These are phyloP conservation scores for Lypha dubia DNA, from an alignment of 2,888 invertebrate species.

Conservation along the genomic window DNA sequence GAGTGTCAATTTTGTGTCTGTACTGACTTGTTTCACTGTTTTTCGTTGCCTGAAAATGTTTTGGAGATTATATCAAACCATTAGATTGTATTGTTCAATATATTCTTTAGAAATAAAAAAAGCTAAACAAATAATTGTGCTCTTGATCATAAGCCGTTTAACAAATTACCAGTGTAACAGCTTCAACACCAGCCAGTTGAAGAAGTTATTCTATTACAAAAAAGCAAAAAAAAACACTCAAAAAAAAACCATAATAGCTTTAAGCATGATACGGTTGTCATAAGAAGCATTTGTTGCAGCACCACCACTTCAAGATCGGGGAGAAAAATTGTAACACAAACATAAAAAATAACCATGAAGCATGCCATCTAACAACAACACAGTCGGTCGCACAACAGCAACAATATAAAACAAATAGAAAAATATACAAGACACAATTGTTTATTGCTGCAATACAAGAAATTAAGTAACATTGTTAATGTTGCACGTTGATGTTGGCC, in stretches of 20 bases:
- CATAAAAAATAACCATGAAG: slow-evolving; percentile 38
- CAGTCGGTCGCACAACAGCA: not conserved
- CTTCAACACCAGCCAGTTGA: not conserved
- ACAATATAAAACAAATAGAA: slow-evolving; percentile 33
- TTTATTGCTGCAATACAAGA: slow-evolving; percentile 36
- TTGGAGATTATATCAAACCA: no score
- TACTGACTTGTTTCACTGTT: no score
- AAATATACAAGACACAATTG: slow-evolving; percentile 39
- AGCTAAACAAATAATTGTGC: not conserved
- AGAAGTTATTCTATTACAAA: slow-evolving; percentile 3
- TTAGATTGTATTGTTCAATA: no score
- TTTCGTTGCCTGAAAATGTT: no score
- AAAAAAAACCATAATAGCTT: slow-evolving; percentile 28
- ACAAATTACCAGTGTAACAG: slow-evolving; percentile 42
- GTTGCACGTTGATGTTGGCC: slow-evolving; percentile 15
- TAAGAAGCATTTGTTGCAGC: slow-evolving; percentile 45
- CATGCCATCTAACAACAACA: slow-evolving; percentile 12
- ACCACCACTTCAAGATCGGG: not conserved
- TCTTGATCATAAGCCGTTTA: slow-evolving; percentile 25
- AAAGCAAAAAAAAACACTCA: no score
- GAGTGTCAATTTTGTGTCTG: no score
- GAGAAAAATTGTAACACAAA: slow-evolving; percentile 20
- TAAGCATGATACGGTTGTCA: slow-evolving; percentile 65
- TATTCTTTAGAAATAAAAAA: no score
- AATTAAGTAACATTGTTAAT: slow-evolving; percentile 55